Evolutionary conservation across 1,140 invertebrate genomes (phyloP), one percentile per base, ranked within the genome.

Genomic region (Calliopsis andreniformis): DNA sequence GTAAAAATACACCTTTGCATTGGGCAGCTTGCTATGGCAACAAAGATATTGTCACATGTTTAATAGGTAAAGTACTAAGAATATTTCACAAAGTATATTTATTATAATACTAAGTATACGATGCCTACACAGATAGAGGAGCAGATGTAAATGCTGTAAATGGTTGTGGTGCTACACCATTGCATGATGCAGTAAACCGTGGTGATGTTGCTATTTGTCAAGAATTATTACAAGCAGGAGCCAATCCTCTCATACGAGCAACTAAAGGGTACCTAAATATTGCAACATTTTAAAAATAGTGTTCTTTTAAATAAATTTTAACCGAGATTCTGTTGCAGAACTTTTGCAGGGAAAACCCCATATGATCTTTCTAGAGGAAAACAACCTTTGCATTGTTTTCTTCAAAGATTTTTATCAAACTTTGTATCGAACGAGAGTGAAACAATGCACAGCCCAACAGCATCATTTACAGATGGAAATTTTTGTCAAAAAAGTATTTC

Each of bases 11-110:
- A 6, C 93, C 94, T 14, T 88, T 95, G 28, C 94, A 95, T 87
- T 95, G 94, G 94, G 94, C 94, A 63, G 94, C 94, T 45, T 94
- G 93, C 81, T 95, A 94, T 87, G 94, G 93, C 18, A 94, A 93
- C 84, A 92, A 92, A 79, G 92, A 94, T 68, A 92, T 94, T 62
- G 90, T 95, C 3, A 86, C 91, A 30, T 94, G 92, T 88, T 90
- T 95, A 53, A 93, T 94, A 86, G 92, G 94, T 94, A 91, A 86
- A 30, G 39, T 76, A 43, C 53, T 51, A 42, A 49, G 16, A 32
- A 6, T 59, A 47, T 42, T 28, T 2, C n/a, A 20, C 28, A 10
- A 3, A 35, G 8, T 12, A 23, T n/a, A 61, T 64, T 72, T 53
- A 10, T 49, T 47, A 5, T 35, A 68, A 67, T 25, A n/a, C 16